These are phyloP conservation scores for Pemphigus obesinymphae DNA, from an alignment of 1,140 invertebrate species.

Conservation along the genomic window DNA sequence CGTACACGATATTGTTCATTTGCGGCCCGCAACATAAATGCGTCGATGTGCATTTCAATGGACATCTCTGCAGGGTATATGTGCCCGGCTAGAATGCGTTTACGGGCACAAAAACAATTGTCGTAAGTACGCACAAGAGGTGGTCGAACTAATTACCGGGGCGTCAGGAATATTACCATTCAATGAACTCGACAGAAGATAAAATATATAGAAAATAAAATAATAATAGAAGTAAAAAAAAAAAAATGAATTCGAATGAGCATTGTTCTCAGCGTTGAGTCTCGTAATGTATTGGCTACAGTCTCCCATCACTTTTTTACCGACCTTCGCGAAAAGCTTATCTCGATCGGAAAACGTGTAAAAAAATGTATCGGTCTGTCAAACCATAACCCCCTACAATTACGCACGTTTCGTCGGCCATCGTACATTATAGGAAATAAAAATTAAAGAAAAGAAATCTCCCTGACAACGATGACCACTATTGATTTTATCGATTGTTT, in stretches of 20 bases:
- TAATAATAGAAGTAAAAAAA: background rate
- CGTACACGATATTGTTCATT: background rate
- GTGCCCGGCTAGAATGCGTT: conserved; percentile 2
- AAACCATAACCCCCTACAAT: conserved; percentile 13
- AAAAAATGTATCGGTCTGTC: conserved; percentile 9
- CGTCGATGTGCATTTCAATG: background rate
- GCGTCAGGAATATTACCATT: conserved; percentile 15
- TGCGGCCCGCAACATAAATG: background rate
- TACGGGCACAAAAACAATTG: conserved; percentile 14
- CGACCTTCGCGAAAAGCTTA: conserved; percentile 20
- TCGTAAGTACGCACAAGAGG: background rate
- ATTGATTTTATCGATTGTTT: too few species aligned
- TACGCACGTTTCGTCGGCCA: background rate
- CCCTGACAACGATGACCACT: background rate
- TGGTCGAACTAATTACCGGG: conserved; percentile 31
- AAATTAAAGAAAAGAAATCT: background rate
- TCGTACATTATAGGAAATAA: background rate
- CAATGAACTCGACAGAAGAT: too few species aligned
- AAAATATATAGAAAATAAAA: background rate
- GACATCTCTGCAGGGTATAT: background rate
- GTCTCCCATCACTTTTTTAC: background rate
- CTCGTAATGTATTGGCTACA: too few species aligned
- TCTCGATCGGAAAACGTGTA: background rate
- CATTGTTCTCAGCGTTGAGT: background rate
- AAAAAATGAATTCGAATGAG: background rate